These are phyloP conservation scores for Erpornis zantholeuca DNA, from an alignment of 2,113 vertebrate species.

Conservation along the genomic window DNA sequence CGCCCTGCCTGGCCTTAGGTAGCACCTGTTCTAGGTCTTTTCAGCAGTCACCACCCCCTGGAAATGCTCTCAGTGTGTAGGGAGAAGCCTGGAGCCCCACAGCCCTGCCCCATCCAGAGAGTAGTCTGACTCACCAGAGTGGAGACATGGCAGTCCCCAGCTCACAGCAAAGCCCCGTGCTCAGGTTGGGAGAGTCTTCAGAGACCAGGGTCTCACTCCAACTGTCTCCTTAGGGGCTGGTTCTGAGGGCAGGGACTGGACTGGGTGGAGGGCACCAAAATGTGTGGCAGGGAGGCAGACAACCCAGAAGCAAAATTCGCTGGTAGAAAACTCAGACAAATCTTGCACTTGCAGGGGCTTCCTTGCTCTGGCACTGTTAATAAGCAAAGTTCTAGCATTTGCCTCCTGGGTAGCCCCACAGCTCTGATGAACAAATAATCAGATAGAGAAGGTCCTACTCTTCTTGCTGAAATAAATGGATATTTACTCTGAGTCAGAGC, in stretches of 20 bases:
- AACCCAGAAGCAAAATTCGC: background rate
- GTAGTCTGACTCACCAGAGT: rapidly evolving
- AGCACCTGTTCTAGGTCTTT: background rate
- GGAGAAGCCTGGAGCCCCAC: background rate
- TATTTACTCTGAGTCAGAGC: background rate
- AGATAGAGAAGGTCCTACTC: background rate
- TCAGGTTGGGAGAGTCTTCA: background rate
- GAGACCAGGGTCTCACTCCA: background rate
- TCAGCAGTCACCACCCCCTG: rapidly evolving
- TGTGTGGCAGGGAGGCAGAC: background rate
- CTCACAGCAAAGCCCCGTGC: rapidly evolving
- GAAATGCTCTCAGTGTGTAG: background rate
- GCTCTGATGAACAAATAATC: background rate
- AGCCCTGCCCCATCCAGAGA: background rate
- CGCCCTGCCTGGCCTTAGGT: rapidly evolving
- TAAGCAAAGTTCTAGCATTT: background rate
- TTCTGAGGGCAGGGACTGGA: no score
- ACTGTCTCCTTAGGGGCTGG: background rate
- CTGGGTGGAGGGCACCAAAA: background rate
- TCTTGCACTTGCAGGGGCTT: background rate
- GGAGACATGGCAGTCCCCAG: background rate
- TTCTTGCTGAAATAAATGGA: background rate
- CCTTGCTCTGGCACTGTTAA: background rate
- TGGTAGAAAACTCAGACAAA: background rate
- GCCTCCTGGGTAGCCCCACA: background rate